Conservation (phyloP, 2,113 vertebrate species). For the Monarcha castaneiventris region DNA sequence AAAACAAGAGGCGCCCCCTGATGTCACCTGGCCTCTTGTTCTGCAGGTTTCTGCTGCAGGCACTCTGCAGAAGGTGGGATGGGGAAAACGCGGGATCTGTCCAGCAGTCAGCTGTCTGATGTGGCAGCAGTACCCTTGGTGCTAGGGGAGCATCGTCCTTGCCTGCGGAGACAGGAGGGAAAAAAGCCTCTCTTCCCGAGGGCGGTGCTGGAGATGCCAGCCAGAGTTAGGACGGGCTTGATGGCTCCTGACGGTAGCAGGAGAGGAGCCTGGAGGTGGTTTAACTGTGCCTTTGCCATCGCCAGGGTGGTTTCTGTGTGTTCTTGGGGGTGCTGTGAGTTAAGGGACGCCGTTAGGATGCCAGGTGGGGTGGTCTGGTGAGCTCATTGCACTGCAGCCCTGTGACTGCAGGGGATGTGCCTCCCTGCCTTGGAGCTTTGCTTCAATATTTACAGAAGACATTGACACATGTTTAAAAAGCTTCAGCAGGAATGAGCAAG, state of each 20-base stretch:
- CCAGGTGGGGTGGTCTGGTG: background rate
- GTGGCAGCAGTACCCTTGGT: slow-evolving; percentile 27
- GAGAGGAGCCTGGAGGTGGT: background rate
- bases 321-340: background rate
- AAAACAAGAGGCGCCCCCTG: background rate
- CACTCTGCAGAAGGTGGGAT: background rate
- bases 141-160: slow-evolving; percentile 43
- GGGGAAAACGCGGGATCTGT: background rate
- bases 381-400: background rate
- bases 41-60: background rate
- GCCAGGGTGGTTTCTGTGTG: background rate
- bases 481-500: background rate
- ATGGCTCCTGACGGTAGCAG: slow-evolving; percentile 17
- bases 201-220: slow-evolving; percentile 40
- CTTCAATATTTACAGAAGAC: slow-evolving; percentile 22
- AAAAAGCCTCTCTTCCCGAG: background rate
- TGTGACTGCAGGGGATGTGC: background rate
- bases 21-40: background rate
- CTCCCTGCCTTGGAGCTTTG: background rate
- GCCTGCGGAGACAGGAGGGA: slow-evolving; percentile 45
- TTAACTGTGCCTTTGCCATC: slow-evolving; percentile 1
- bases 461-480: slow-evolving; percentile 7
- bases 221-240: slow-evolving; percentile 38
- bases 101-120: background rate
- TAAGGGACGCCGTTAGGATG: background rate